Base-by-base conservation (phyloP, 2,888 invertebrate genomes). In the Branchinecta sandiegonensis region DNA sequence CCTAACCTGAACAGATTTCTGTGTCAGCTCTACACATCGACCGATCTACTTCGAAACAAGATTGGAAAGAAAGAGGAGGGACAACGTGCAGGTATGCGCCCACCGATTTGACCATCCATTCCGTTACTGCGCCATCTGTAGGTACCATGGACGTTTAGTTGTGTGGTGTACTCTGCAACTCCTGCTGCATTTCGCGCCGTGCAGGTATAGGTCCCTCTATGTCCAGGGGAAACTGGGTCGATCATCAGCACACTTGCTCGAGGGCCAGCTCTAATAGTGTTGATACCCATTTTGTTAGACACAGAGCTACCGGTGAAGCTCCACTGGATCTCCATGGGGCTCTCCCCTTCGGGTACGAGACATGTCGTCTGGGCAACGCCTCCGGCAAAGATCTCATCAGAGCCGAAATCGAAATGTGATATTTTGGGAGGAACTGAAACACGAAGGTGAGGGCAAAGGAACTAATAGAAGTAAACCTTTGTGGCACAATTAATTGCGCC, bases 281-380 rank as follows among this genome's bases (percentile, higher is more conserved):
- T 79, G 67, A 79, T 75, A 68, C 80, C 75, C 70, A 74, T 72
- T 72, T 74, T 72, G 75, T 63, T 77, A 76, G 70, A 81, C 74
- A 74, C 79, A 72, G 81, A 73, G 79, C 82, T 79, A 64, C 86
- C 85, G 77, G 89, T 85, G 73, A 87, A 85, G 67, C 83, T 83
- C 90, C 90, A 90, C 66, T 82, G 81, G 70, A 91, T 86, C 72
- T 83, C 83, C 70, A 91, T 80, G 11, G 90, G 90, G 71, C 85
- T 78, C 77, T 91, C 90, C 48, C 90, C 89, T 77, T 87, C 86
- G 73, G 82, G 83, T 46, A 86, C 86, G 63, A 85, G 83, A 77
- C 89, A 90, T 68, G 83, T 83, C 5, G 87, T 82, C 69, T 87
- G 87, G 56, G 86, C 85, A 72, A 85, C 83, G 72, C 89, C 88